Conservation (phyloP, 2,888 invertebrate genomes). For the Pheosia gnoma region DNA sequence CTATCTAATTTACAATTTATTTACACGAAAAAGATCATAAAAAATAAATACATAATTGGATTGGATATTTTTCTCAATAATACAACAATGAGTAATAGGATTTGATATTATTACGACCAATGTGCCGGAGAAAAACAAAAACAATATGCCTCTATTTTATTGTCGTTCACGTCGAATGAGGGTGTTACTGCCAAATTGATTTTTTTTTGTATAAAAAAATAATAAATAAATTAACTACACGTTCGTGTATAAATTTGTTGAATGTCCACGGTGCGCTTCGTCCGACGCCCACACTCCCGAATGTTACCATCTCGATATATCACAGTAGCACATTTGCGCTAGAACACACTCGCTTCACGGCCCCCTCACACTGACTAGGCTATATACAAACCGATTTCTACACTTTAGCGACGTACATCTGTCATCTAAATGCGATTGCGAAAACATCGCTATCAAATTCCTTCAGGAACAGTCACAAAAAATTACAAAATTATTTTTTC, state of each 20-base stretch:
- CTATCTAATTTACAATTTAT: slow-evolving; percentile 81
- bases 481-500: too few relatives aligned
- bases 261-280: slow-evolving; percentile 43
- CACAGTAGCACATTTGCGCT: slow-evolving; percentile 65
- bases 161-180: slow-evolving; percentile 62
- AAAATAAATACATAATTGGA: slow-evolving; percentile 76
- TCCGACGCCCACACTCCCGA: slow-evolving; percentile 18
- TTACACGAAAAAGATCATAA: slow-evolving; percentile 70
- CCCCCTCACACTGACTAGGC: slow-evolving; percentile 72
- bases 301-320: slow-evolving; percentile 49
- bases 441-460: not conserved
- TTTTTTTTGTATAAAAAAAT: slow-evolving; percentile 16
- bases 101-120: slow-evolving; percentile 11
- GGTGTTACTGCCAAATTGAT: slow-evolving; percentile 33
- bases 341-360: slow-evolving; percentile 38
- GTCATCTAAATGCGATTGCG: too few relatives aligned
- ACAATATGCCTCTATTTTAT: slow-evolving; percentile 52
- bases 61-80: slow-evolving; percentile 47
- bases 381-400: slow-evolving; percentile 46
- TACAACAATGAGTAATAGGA: slow-evolving; percentile 12
- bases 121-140: slow-evolving; percentile 17
- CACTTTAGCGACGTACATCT: slow-evolving; percentile 20
- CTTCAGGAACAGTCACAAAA: not conserved
- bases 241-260: slow-evolving; percentile 54
- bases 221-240: slow-evolving; percentile 60